These are phyloP conservation scores for Drosophila arawakana DNA, from an alignment of 1,140 invertebrate genomes.

Conservation along the genomic window DNA sequence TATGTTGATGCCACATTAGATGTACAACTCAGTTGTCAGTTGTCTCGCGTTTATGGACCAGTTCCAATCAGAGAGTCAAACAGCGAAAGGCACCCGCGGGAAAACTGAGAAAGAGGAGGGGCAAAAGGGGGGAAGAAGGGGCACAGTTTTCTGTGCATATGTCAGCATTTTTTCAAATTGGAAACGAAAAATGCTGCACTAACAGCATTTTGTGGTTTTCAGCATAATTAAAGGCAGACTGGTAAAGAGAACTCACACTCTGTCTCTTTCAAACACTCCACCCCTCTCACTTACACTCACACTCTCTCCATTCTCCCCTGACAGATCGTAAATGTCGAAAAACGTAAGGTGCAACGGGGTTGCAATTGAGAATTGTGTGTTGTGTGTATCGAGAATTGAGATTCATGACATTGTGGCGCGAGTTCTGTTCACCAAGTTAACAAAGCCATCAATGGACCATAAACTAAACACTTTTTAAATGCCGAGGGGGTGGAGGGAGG, in stretches of 20 bases:
- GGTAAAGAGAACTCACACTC: constrained; percentile 9
- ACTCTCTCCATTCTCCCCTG: constrained; percentile 42
- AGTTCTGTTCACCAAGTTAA: constrained; percentile 70
- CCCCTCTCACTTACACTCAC: constrained; percentile 5
- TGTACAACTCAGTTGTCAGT: constrained; percentile 82
- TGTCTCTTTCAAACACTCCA: neutral
- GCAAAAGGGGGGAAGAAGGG: constrained; percentile 14
- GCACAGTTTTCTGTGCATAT: constrained; percentile 72
- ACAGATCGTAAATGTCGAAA: constrained; percentile 84
- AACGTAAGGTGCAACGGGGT: constrained; percentile 79
- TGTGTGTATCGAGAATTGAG: constrained; percentile 41
- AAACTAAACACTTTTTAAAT: constrained; percentile 84
- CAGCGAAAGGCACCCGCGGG: constrained; percentile 70
- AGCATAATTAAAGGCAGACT: constrained; percentile 82
- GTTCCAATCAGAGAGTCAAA: constrained; percentile 83
- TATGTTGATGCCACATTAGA: constrained; percentile 85
- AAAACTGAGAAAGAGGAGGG: constrained; percentile 28
- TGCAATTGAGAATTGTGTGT: constrained; percentile 50
- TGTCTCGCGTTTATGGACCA: constrained; percentile 54
- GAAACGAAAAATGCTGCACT: constrained; percentile 78
- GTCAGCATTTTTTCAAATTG: constrained; percentile 82
- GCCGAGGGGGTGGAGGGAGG: constrained; percentile 32
- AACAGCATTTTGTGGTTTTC: constrained; percentile 83
- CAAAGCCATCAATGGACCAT: constrained; percentile 84
- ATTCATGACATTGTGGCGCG: constrained; percentile 53